Evolutionary conservation across 2,113 vertebrate genomes (phyloP).

Genomic region (Accipiter cooperii): DNA sequence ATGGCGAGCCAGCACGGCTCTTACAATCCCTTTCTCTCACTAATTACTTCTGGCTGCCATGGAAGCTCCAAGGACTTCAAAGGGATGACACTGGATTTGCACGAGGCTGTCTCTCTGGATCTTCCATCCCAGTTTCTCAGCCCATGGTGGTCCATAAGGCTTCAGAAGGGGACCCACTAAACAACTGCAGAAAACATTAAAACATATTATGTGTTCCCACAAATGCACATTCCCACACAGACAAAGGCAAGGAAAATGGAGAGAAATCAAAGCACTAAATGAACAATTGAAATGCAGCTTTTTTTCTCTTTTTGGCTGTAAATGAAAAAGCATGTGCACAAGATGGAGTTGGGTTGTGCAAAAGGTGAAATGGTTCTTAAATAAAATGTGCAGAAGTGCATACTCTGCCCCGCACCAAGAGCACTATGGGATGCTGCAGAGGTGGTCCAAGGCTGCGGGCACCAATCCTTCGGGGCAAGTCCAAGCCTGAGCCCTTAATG

Average conservation of each 20-base stretch:
- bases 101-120: background rate
- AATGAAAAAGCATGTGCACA: background rate
- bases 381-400: background rate
- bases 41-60: slow-evolving; percentile 45
- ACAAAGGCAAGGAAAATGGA: slow-evolving; percentile 7
- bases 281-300: slow-evolving; percentile 9
- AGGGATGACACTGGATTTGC: background rate
- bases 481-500: background rate
- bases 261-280: background rate
- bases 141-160: slow-evolving; percentile 11
- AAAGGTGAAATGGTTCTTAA: background rate
- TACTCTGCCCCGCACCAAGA: background rate
- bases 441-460: background rate
- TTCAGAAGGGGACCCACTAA: background rate
- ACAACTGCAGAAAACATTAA: slow-evolving; percentile 2
- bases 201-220: background rate
- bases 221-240: slow-evolving; percentile 19
- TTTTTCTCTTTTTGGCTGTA: background rate
- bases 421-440: background rate
- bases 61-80: slow-evolving; percentile 30
- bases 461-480: background rate
- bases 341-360: background rate
- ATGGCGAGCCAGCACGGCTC: background rate
- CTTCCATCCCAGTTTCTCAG: background rate
- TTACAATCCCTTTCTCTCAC: background rate